Conservation (phyloP, 2,113 vertebrate species). For the Cololabis saira region DNA sequence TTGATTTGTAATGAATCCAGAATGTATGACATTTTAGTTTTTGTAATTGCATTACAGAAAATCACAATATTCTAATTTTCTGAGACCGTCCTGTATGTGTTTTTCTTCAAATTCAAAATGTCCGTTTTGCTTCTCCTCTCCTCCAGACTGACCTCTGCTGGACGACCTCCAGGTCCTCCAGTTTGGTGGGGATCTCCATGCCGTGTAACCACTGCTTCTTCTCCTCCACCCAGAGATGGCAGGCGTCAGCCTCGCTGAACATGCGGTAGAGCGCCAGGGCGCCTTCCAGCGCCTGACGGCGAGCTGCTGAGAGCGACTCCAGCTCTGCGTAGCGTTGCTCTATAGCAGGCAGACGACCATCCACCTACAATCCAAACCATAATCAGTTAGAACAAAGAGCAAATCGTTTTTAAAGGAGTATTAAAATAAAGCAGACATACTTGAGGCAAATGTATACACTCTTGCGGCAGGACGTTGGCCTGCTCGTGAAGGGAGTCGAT, state of each 20-base stretch:
- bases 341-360: constrained; percentile 84
- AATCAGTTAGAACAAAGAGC: constrained; percentile 6
- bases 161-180: constrained; percentile 96
- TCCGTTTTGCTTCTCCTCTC: background rate
- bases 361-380: constrained; percentile 62
- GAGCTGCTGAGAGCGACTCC: constrained; percentile 79
- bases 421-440: constrained; percentile 48
- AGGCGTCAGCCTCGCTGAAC: constrained; percentile 93
- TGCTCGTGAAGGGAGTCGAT: constrained; percentile 90
- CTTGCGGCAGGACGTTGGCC: constrained; percentile 76
- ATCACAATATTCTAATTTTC: too few relatives aligned
- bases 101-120: too few relatives aligned
- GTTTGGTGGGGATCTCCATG: constrained; percentile 89
- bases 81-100: too few relatives aligned
- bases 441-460: constrained; percentile 70
- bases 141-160: constrained; percentile 87
- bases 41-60: too few relatives aligned
- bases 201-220: constrained; percentile 93
- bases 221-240: constrained; percentile 92
- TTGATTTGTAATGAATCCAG: too few relatives aligned
- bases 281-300: constrained; percentile 86
- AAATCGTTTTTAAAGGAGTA: constrained; percentile 9
- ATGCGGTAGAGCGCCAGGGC: constrained; percentile 89
- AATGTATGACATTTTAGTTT: too few relatives aligned
- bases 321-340: constrained; percentile 87